Conservation (phyloP, 2,888 invertebrate genomes). For the Dusona sp. region DNA sequence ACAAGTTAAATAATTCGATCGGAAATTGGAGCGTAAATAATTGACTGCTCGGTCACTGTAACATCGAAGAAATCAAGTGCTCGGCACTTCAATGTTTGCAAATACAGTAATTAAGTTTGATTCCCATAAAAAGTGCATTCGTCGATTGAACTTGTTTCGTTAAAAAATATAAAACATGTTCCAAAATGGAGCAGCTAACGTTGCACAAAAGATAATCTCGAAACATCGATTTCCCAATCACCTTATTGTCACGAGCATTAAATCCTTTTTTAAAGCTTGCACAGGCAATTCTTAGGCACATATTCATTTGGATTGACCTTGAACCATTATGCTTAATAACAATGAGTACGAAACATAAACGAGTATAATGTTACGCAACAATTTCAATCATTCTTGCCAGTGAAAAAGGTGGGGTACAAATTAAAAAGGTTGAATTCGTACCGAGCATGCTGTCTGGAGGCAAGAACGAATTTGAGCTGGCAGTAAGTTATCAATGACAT, state of each 20-base stretch:
- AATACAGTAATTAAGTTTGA: neutral
- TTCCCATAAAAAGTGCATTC: neutral
- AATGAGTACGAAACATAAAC: constrained; percentile 6
- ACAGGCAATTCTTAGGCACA: neutral
- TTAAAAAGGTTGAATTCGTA: constrained; percentile 74
- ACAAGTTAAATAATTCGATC: neutral
- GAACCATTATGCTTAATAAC: neutral
- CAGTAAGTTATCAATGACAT: constrained; percentile 88
- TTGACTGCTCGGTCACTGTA: neutral
- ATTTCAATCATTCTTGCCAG: neutral
- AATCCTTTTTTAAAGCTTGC: constrained; percentile 3
- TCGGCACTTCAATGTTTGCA: neutral
- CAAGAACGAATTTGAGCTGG: constrained; percentile 86
- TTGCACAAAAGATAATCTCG: neutral
- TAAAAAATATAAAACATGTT: neutral
- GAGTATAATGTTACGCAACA: neutral
- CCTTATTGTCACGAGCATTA: neutral
- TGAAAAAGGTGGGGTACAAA: neutral
- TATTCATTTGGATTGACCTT: neutral
- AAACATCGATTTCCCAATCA: neutral
- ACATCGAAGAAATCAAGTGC: neutral
- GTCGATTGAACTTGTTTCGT: neutral
- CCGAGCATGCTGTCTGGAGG: constrained; percentile 80
- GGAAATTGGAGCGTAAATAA: neutral
- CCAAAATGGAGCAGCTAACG: neutral